phyloP scores from a whole-genome alignment of 2,888 invertebrate species.

The Lasius platythorax region DNA sequence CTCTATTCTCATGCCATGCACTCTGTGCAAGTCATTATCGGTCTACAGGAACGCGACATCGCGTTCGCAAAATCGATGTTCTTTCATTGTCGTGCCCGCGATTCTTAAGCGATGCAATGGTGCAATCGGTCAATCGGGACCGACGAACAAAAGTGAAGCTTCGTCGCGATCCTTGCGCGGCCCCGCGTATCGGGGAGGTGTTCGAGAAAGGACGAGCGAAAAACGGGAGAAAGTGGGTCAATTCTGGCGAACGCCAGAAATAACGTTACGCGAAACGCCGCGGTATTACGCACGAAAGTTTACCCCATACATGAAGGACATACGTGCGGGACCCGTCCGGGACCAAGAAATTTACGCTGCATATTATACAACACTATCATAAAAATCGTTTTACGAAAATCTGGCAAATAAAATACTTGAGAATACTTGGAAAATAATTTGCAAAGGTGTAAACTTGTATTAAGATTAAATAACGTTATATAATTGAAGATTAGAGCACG shows the following conservation, averaged over 20 bases:
- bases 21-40: conserved; percentile 1
- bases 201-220: conserved; percentile 59
- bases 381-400: neutral
- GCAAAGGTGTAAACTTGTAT: neutral
- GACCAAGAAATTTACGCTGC: neutral
- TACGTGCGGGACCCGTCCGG: conserved; percentile 4
- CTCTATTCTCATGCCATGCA: neutral
- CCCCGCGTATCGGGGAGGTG: conserved; percentile 21
- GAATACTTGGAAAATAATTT: neutral
- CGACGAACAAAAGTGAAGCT: conserved; percentile 45
- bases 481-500: neutral
- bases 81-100: conserved; percentile 24
- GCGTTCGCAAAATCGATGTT: conserved; percentile 26
- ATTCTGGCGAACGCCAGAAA: conserved; percentile 57
- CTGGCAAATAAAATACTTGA: neutral
- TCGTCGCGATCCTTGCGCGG: conserved; percentile 34
- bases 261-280: conserved; percentile 37
- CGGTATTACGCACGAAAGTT: conserved; percentile 37
- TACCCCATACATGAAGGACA: conserved; percentile 61
- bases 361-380: neutral
- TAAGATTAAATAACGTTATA: neutral
- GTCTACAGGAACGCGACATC: neutral
- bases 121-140: conserved; percentile 42
- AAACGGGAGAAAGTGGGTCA: conserved; percentile 69
- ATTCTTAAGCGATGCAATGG: conserved; percentile 42